Conservation (phyloP, 1,140 invertebrate genomes). For the Lethrus apterus region DNA sequence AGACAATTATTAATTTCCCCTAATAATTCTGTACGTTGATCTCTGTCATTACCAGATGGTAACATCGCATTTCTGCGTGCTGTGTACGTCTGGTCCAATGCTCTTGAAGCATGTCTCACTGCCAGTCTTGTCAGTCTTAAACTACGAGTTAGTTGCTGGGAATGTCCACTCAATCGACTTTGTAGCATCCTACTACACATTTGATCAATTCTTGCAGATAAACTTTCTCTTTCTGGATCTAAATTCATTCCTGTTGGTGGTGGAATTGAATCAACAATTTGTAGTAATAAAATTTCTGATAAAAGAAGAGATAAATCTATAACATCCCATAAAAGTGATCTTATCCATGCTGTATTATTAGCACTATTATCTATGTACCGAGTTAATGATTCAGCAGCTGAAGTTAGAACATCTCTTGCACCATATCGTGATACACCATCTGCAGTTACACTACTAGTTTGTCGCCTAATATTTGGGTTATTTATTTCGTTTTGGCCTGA, state of each 20-base stretch:
- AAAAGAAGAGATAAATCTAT: constrained; percentile 33
- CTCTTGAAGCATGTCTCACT: constrained; percentile 22
- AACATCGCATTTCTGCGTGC: constrained; percentile 33
- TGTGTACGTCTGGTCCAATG: constrained; percentile 28
- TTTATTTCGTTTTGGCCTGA: background rate
- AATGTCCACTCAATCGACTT: constrained; percentile 25
- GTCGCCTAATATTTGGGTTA: background rate
- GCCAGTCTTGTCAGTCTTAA: constrained; percentile 30
- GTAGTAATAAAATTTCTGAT: constrained; percentile 33
- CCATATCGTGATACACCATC: constrained; percentile 12
- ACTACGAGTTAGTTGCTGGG: constrained; percentile 30
- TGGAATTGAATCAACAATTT: constrained; percentile 37
- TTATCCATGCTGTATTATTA: constrained; percentile 7
- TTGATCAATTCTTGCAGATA: constrained; percentile 31
- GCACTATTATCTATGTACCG: constrained; percentile 6
- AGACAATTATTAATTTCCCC: constrained; percentile 22
- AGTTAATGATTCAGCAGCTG: constrained; percentile 2
- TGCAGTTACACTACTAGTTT: constrained; percentile 16
- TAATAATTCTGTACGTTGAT: constrained; percentile 26
- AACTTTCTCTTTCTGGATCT: constrained; percentile 30
- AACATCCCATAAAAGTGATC: constrained; percentile 28
- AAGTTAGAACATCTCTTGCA: constrained; percentile 11
- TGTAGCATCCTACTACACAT: constrained; percentile 34
- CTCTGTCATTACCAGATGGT: constrained; percentile 23
- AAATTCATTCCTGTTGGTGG: constrained; percentile 30